These are phyloP conservation scores for Natator depressus DNA, from an alignment of 2,113 vertebrate species.

Conservation along the genomic window DNA sequence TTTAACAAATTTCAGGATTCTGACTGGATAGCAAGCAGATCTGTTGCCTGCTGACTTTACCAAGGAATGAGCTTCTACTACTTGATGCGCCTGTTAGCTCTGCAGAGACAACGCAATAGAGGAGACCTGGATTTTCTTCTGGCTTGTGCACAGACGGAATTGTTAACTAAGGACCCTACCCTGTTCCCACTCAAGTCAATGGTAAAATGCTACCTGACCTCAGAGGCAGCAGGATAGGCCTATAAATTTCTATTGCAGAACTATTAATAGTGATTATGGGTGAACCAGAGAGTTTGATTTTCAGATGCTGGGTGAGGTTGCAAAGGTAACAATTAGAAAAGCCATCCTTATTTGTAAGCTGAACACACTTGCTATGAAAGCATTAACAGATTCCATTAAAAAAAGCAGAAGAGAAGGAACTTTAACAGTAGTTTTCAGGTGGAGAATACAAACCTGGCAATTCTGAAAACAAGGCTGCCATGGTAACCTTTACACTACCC, in stretches of 20 bases:
- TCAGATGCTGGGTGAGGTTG: not conserved
- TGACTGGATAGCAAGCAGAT: not conserved
- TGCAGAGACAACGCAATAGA: not conserved
- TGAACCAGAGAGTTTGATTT: not conserved
- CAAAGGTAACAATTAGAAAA: not conserved
- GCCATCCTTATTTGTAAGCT: not conserved
- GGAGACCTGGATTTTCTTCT: not conserved
- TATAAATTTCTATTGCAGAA: accelerated
- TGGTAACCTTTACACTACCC: not conserved
- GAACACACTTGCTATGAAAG: not conserved
- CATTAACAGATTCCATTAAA: not conserved
- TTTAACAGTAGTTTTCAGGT: not conserved
- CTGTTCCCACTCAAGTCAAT: not conserved
- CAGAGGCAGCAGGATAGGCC: not conserved
- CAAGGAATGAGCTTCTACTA: not conserved
- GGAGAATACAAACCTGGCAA: not conserved
- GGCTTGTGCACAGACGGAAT: not conserved
- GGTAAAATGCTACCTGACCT: not conserved
- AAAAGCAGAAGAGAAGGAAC: not conserved
- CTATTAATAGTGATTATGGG: not conserved
- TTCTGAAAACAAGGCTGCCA: not conserved
- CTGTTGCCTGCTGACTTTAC: not conserved
- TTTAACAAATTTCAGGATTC: not conserved
- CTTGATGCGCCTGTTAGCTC: not conserved
- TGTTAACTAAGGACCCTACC: not conserved